phyloP scores from a whole-genome alignment of 2,888 invertebrate genomes.

The Dimorphilus gyrociliatus region DNA sequence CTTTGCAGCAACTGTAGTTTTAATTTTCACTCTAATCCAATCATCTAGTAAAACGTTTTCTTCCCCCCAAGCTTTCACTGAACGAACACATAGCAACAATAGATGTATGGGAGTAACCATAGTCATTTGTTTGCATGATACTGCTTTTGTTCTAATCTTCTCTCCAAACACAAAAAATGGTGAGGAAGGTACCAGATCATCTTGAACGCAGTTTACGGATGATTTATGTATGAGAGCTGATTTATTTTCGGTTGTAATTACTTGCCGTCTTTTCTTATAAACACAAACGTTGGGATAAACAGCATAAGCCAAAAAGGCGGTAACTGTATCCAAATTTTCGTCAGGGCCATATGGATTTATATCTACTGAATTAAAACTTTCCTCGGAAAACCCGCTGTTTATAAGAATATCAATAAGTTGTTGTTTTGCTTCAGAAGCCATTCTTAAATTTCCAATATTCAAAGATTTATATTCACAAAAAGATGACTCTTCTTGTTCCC shows the following conservation, averaged over 20 bases:
- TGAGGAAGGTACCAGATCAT: slow-evolving; percentile 66
- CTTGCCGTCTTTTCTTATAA: slow-evolving; percentile 85
- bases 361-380: slow-evolving; percentile 55
- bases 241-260: slow-evolving; percentile 83
- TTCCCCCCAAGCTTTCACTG: slow-evolving; percentile 55
- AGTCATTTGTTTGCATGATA: slow-evolving; percentile 86
- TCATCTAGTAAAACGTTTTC: slow-evolving; percentile 62
- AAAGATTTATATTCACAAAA: slow-evolving; percentile 85
- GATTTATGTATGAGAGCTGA: slow-evolving; percentile 88
- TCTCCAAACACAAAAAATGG: slow-evolving; percentile 96
- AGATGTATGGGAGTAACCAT: slow-evolving; percentile 89
- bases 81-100: slow-evolving; percentile 72
- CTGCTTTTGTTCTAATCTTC: slow-evolving; percentile 84
- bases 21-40: slow-evolving; percentile 81
- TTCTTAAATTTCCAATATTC: slow-evolving; percentile 68
- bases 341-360: slow-evolving; percentile 61
- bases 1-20: slow-evolving; percentile 56
- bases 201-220: slow-evolving; percentile 58
- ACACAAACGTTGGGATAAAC: slow-evolving; percentile 90
- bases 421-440: slow-evolving; percentile 67
- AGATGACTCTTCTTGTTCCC: slow-evolving; percentile 50
- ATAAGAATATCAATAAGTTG: slow-evolving; percentile 53
- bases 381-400: slow-evolving; percentile 73
- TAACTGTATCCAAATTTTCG: slow-evolving; percentile 52
- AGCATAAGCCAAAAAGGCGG: slow-evolving; percentile 71